Base-by-base conservation (phyloP, 2,888 invertebrate species). In the Sphaerophoria rueppellii region DNA sequence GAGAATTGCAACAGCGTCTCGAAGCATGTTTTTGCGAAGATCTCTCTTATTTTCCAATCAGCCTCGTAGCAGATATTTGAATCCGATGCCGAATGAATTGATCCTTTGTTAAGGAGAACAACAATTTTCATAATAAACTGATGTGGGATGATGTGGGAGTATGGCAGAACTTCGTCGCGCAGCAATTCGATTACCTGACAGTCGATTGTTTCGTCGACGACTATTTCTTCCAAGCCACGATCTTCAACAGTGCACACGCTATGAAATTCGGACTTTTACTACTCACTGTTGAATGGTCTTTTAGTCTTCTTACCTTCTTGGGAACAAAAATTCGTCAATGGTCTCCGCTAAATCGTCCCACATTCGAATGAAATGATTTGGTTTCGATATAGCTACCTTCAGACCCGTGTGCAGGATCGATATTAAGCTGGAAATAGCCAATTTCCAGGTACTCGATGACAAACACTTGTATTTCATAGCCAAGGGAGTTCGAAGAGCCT, bases 1-100 rank as follows among this genome's bases (percentile, higher is more conserved):
- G 98, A 98, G 93, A 98, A 98, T 92, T 98, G 98, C 58, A 99
- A 93, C 34, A 99, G 93, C 0, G 98, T 98, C 92, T 99, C 98
- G 90, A 99, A 99, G 90, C 99, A 99, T 0, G 96, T 96, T 90
- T 98, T 96, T 57, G 99, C 98, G 92, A 99, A 98, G 90, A 98
- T 98, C 92, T 99, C 98, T 16, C 98, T 93, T 87, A 98, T 93
- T 82, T 97, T 95, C 85, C 95, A 92, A 89, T 96, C 96, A 80
- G 95, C 94, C 89, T 97, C 97, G 87, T 95, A 95, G 89, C 93
- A 93, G 69, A 93, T 93, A 91, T 93, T 94, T 32, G 93, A 92
- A 81, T 94, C 94, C 9, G 94, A 94, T 0, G 95, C 95, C 14
- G 96, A 96, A 92, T 96, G 95, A 88, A 97, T 96, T 43, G 97